Evolutionary conservation across 2,888 invertebrate genomes (phyloP).

Genomic region (Sphaerophoria taeniata): DNA sequence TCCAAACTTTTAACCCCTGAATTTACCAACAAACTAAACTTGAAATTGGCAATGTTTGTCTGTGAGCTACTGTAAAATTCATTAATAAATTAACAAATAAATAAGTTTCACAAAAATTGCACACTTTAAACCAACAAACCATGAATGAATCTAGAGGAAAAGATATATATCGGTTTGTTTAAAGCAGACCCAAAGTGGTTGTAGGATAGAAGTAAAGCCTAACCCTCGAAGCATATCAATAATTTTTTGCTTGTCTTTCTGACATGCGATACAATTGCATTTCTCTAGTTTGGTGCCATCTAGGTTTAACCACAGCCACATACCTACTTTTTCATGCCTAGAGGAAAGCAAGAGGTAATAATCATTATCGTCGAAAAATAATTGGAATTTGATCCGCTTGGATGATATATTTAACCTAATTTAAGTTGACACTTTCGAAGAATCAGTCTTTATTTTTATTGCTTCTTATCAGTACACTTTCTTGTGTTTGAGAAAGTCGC

Average conservation of each 20-base stretch:
- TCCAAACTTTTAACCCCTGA: not conserved
- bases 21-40: not conserved
- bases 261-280: constrained; percentile 22
- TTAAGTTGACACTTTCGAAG: not conserved
- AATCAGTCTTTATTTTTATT: not conserved
- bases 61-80: not conserved
- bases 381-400: constrained; percentile 15
- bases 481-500: not conserved
- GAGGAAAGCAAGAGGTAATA: no score
- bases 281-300: constrained; percentile 22
- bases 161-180: not conserved
- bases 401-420: constrained; percentile 1
- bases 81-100: constrained; percentile 2
- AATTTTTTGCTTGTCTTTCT: not conserved
- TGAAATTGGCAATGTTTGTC: constrained; percentile 22
- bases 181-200: not conserved
- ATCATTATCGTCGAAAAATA: not conserved
- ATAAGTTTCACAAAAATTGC: constrained; percentile 30
- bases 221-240: constrained; percentile 35
- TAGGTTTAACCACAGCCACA: constrained; percentile 14
- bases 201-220: constrained; percentile 14
- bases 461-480: not conserved
- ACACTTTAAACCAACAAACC: constrained; percentile 33
- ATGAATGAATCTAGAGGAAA: constrained; percentile 18
- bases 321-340: no score